phyloP scores from a whole-genome alignment of 35 echinoderm and acorn worm genomes.

The Chiridota heheva region DNA sequence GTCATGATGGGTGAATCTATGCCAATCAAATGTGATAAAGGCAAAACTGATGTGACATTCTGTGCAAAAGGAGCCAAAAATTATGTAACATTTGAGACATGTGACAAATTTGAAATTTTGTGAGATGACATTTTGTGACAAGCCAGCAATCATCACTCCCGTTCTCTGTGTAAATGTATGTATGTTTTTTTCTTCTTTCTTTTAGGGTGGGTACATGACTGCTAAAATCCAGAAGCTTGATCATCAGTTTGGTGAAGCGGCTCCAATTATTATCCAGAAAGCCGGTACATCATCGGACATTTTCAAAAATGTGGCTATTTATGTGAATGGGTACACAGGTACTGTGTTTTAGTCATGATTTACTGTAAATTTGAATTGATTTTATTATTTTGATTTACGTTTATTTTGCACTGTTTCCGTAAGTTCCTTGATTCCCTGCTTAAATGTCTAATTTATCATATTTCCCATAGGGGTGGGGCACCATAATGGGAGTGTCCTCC shows the following conservation, averaged over 20 bases:
- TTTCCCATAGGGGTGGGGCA: background rate
- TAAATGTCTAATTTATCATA: background rate
- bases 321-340: constrained; percentile 98
- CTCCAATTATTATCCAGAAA: constrained; percentile 38
- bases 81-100: too few relatives aligned
- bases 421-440: background rate
- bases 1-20: too few relatives aligned
- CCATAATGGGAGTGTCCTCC: too few relatives aligned
- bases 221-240: constrained; percentile 88
- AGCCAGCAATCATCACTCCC: too few relatives aligned
- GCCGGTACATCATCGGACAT: constrained; percentile 64
- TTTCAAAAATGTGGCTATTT: constrained; percentile 74
- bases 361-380: background rate
- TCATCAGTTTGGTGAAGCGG: constrained; percentile 66
- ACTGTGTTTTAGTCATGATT: background rate
- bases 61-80: too few relatives aligned
- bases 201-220: constrained; percentile 81
- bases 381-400: background rate
- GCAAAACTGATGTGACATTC: too few relatives aligned
- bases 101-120: too few relatives aligned
- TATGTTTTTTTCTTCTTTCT: background rate
- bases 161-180: too few relatives aligned
- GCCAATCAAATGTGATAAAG: too few relatives aligned
- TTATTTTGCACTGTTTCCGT: background rate
- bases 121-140: too few relatives aligned